Base-by-base conservation (phyloP, 2,113 vertebrate species). In the Hiodon alosoides region DNA sequence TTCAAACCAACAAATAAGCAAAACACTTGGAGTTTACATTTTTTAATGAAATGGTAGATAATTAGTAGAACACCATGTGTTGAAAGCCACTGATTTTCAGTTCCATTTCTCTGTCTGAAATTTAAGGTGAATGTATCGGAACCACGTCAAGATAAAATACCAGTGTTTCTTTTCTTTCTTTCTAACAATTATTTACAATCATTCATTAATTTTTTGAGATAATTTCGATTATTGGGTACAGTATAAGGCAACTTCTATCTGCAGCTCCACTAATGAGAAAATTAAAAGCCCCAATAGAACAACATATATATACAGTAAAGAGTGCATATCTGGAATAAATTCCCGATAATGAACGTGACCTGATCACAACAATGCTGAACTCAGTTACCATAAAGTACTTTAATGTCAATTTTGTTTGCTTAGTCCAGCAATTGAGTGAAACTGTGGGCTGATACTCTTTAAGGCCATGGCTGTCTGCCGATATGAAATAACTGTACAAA, bases 161-260 rank as follows among this genome's bases (percentile, higher is more conserved):
- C 31, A 31, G 31, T 31, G 31, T 0, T 31, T 31, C 2, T 31
- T 31, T 31, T 31, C 31, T 31, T 31, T 31, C 31, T 31, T 31
- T 31, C 31, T 31, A 31, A 31, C 31, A 31, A 31, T 31, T 31
- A 31, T 31, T 31, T 31, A 31, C 31, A 31, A 31, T 31, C 31
- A 31, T 31, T 31, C 31, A 31, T 31, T 31, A 31, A 31, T 31
- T 31, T 31, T 31, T 2, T 31, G 31, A 31, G 31, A 31, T 31
- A 0, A 48, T 52, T 48, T 9, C 11, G 50, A 52, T n/a, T 68
- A 51, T 68, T 69, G 88, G 85, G 85, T 80, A 86, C 82, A 83
- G 83, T 80, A 84, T 89, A 91, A 91, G 88, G 87, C 84, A 89
- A 90, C 89, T 90, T 91, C 88, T 90, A 89, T 78, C 80, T 77